phyloP scores from a whole-genome alignment of 2,113 vertebrate species.

The Cryptoleucopteryx plumbea region DNA sequence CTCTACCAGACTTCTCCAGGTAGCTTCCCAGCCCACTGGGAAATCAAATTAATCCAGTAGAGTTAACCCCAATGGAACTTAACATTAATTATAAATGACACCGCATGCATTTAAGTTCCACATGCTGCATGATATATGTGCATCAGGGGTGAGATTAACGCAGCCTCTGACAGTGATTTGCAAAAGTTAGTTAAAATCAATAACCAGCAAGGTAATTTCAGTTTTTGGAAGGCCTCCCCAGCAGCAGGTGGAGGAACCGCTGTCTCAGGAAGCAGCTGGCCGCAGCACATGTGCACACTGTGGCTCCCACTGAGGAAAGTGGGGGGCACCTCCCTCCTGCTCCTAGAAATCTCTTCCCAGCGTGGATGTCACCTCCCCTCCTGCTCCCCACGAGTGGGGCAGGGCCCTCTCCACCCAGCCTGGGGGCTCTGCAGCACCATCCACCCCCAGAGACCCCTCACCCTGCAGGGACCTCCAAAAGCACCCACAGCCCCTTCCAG shows the following conservation, averaged over 20 bases:
- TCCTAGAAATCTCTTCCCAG: neutral
- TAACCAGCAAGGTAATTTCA: neutral
- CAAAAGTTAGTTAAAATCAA: neutral
- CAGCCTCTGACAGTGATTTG: neutral
- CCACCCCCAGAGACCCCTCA: too few relatives aligned
- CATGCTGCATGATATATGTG: fast-evolving
- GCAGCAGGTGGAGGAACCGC: neutral
- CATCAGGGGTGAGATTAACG: neutral
- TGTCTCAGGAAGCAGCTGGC: neutral
- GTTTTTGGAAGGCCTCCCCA: neutral
- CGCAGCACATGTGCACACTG: fast-evolving
- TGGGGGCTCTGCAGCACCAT: fast-evolving
- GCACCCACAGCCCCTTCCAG: neutral
- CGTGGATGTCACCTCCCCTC: neutral
- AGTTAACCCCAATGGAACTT: neutral
- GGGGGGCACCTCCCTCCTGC: neutral
- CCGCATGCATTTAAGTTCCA: neutral
- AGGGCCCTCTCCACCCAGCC: neutral
- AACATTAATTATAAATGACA: neutral
- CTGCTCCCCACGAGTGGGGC: neutral
- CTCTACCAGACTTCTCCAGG: neutral
- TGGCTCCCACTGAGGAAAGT: fast-evolving
- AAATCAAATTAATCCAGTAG: neutral
- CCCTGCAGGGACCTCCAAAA: neutral
- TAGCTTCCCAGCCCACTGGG: neutral